Base-by-base conservation (phyloP, 2,797 vertebrate species). In the Melanogrammus aeglefinus region DNA sequence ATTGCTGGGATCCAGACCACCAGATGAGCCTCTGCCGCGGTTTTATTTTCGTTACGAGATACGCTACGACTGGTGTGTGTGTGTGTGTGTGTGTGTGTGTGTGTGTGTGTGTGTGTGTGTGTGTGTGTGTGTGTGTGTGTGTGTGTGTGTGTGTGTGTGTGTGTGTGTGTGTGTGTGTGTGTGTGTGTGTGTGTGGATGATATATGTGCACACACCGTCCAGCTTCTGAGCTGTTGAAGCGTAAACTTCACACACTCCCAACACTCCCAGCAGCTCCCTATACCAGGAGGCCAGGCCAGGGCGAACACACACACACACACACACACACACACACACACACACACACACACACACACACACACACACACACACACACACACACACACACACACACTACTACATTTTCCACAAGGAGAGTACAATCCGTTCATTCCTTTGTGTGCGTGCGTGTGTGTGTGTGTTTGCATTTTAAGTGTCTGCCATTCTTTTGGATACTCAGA, bases 361-460 rank as follows among this genome's bases (percentile, higher is more conserved):
- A 31, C 29, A 31, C 29, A 31, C 44, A 47, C 44, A 51, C 44
- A 51, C 44, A 51, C 82, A 88, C 41, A 44, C 41, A 44, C 41
- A 3, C 41, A 44, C 41, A 0, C 44, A 14, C 44, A 31, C 29
- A 31, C 29, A 31, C 29, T 51, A 51, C 47, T 51, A 51, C 18
- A 51, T 51, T 51, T 51, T 51, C 47, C 47, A 51, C 47, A 51
- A 14, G 12, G 41, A 21, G 47, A 51, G 14, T 51, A 51, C 18
- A 51, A 51, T 18, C 47, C 14, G 18, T 51, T 51, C 47, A 51
- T 51, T 51, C 47, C 47, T 51, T 16, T 51, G 47, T 21, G 47
- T 21, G 16, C 6, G 16, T 51, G 16, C 1, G 47, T 51, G 47
- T 63, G 51, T 63, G 51, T n/a, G 18, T 63, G 51, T 63, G 10